phyloP scores from a whole-genome alignment of 2,888 invertebrate genomes.

The Ophion obscuratus region DNA sequence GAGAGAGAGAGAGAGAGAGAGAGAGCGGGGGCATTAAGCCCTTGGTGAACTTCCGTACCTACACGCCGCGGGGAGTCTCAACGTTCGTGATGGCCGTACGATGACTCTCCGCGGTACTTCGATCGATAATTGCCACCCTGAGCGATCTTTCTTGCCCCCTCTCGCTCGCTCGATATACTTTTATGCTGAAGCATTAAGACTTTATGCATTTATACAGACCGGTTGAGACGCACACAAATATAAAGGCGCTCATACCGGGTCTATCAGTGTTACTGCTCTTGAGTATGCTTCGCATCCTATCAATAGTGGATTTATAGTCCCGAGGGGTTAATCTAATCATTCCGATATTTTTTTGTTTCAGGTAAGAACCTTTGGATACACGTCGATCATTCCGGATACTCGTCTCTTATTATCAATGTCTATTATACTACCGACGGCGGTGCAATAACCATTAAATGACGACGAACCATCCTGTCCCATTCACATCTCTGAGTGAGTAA shows the following conservation, averaged over 20 bases:
- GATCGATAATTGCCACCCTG: conserved; percentile 64
- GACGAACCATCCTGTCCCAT: background rate
- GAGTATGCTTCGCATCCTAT: conserved; percentile 4
- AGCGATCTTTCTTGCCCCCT: conserved; percentile 30
- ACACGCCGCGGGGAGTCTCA: conserved; percentile 37
- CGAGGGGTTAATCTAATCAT: conserved; percentile 48
- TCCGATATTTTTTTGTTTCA: conserved; percentile 74
- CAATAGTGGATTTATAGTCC: conserved; percentile 13
- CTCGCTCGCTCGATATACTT: conserved; percentile 43
- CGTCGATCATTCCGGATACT: conserved; percentile 4
- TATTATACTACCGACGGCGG: background rate
- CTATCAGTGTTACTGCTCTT: background rate
- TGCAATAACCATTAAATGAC: background rate
- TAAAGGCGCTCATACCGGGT: no score
- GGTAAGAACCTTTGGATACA: conserved; percentile 73
- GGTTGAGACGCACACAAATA: background rate
- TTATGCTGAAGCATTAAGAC: conserved; percentile 37
- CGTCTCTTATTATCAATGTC: background rate
- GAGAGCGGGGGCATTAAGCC: conserved; percentile 38
- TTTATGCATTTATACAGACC: conserved; percentile 8
- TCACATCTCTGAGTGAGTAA: conserved; percentile 14
- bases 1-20: conserved; percentile 8
- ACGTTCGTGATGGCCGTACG: conserved; percentile 58
- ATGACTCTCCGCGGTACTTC: conserved; percentile 61
- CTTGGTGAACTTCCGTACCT: conserved; percentile 33